A percentile compares a stretch with the other conserved stretches of the same genome.
These are phyloP conservation scores for Agrotis clavis DNA, from an alignment of 2,888 invertebrate genomes.

Conservation along the genomic window DNA sequence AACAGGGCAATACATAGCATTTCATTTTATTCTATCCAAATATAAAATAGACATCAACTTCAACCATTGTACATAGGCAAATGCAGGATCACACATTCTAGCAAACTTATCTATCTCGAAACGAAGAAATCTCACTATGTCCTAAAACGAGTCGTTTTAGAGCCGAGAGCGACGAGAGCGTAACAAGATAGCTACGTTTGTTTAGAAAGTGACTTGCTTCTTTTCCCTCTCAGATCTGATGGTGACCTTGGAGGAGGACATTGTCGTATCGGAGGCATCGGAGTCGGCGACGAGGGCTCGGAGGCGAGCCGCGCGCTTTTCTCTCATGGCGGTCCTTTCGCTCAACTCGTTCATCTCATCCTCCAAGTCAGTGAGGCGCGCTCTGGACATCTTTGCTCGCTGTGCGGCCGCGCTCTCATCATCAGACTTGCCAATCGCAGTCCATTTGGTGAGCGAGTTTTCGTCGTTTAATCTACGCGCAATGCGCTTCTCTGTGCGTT, in stretches of 20 bases:
- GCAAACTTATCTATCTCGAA: slow-evolving; percentile 81
- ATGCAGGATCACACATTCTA: slow-evolving; percentile 83
- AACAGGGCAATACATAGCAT: slow-evolving; percentile 81
- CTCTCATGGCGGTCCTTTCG: slow-evolving; percentile 93
- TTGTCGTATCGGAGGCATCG: slow-evolving; percentile 82
- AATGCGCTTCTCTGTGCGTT: slow-evolving; percentile 87
- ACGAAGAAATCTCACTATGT: slow-evolving; percentile 65
- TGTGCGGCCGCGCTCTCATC: slow-evolving; percentile 91
- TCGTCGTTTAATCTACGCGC: slow-evolving; percentile 85
- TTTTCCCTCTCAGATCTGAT: slow-evolving; percentile 87
- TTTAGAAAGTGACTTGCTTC: slow-evolving; percentile 89
- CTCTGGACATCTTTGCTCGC: slow-evolving; percentile 93
- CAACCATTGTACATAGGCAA: slow-evolving; percentile 80
- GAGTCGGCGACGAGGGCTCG: slow-evolving; percentile 93
- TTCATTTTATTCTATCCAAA: slow-evolving; percentile 85
- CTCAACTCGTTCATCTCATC: slow-evolving; percentile 94
- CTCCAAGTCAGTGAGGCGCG: slow-evolving; percentile 93
- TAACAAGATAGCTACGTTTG: slow-evolving; percentile 52
- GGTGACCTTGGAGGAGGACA: slow-evolving; percentile 82
- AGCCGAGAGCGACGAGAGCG: slow-evolving; percentile 68
- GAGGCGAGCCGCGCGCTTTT: slow-evolving; percentile 93
- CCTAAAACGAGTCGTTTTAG: slow-evolving; percentile 71
- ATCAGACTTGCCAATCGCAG: slow-evolving; percentile 88
- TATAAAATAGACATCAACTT: slow-evolving; percentile 85
- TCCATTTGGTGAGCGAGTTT: slow-evolving; percentile 92